Evolutionary conservation across 64 coral and sea anemone species (phyloP).

Genomic region (Pocillopora damicornis): DNA sequence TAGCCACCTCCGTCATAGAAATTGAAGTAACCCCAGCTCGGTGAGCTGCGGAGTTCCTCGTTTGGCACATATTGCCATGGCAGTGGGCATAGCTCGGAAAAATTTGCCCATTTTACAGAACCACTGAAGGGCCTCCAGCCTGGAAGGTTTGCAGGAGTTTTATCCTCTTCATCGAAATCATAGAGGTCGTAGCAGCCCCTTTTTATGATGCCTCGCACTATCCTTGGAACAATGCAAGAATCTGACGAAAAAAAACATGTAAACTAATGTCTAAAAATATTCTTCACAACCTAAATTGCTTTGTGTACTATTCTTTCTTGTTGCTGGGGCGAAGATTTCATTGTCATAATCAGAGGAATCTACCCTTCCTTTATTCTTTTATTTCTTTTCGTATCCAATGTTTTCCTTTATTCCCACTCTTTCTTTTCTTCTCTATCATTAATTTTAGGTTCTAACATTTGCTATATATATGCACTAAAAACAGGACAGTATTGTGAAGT

Average conservation of each 20-base stretch:
- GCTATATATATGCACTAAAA: no score
- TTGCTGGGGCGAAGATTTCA: background rate
- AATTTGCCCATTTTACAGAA: background rate
- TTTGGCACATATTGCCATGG: conserved; percentile 53
- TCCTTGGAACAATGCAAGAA: conserved; percentile 42
- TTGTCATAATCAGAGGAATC: background rate
- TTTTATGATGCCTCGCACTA: background rate
- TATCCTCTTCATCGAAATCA: background rate
- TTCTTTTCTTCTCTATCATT: no score
- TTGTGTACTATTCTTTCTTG: no score
- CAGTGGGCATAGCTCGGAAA: conserved; percentile 41
- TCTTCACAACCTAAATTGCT: no score
- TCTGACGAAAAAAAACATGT: background rate
- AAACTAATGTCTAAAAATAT: background rate
- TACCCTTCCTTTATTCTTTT: no score
- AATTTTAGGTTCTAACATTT: no score
- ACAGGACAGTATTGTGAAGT: no score
- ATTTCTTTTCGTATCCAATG: no score
- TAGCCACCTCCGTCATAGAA: conserved; percentile 60
- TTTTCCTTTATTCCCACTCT: no score
- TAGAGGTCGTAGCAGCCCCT: conserved; percentile 45
- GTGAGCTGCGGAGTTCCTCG: background rate
- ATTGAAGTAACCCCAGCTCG: conserved; percentile 38
- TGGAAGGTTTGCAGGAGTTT: background rate
- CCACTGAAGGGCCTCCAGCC: conserved; percentile 9